Evolutionary conservation across 2,888 invertebrate genomes (phyloP), one percentile per base, ranked within the genome.

Genomic region (Amphipyra tragopoginis): DNA sequence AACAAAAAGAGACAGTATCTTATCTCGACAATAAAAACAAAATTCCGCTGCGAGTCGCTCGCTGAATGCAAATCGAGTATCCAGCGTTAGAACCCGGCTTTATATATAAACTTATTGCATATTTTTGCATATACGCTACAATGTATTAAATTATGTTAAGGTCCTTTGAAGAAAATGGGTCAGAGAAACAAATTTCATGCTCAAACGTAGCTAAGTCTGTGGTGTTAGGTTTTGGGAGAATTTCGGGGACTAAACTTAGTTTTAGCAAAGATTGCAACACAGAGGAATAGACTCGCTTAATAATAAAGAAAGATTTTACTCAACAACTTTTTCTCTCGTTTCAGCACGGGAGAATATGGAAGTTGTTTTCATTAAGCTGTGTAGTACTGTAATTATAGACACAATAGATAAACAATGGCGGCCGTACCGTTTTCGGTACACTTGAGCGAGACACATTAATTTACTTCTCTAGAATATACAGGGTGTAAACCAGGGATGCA

Each of bases 1-100:
- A 50, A 50, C 61, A 74, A 78, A 79, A 80, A 74, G 69, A 79
- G 74, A 66, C 75, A 69, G 75, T 81, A 77, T 78, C 85, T 84
- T 83, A 85, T 83, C 84, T 82, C 49, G 54, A 77, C 78, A 85
- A 80, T 85, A 85, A 85, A 85, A 85, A 84, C 80, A 75, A 80
- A 82, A 85, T 82, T 78, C 78, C 78, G 59, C 59, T 69, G 76
- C 65, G 57, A 69, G 65, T 71, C 75, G 76, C 72, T 55, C 58
- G 65, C 52, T 79, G 85, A 84, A 85, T 85, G 84, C 85, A 85
- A 85, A 85, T 85, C 72, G 65, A 56, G 77, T 69, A 77, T 69
- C 64, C 53, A 66, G 53, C 69, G 69, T 67, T 69, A 77, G 72
- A 52, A 72, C 51, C 58, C 45, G 52, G 69, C 69, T 72, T 78